Conservation (phyloP, 2,888 invertebrate species). For the Drosophila buzzatii region DNA sequence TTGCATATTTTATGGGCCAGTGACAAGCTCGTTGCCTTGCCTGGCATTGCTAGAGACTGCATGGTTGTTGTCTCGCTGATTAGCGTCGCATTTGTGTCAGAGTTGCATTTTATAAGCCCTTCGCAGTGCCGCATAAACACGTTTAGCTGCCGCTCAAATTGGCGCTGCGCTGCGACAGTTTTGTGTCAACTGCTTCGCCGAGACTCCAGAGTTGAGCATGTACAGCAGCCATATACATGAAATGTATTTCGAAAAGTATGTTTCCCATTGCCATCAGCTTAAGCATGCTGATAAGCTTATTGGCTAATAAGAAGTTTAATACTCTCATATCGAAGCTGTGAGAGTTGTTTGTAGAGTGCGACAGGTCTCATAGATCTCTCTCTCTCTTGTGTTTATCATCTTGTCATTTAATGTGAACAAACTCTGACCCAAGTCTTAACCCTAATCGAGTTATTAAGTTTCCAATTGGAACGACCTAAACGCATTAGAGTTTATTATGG, state of each 20-base stretch:
- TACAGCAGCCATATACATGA: neutral
- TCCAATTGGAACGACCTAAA: neutral
- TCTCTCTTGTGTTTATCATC: neutral
- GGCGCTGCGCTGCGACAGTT: conserved; percentile 29
- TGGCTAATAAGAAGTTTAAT: neutral
- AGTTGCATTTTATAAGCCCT: conserved; percentile 48
- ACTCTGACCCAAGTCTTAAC: neutral
- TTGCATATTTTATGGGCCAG: conserved; percentile 69
- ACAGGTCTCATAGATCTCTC: too few relatives aligned
- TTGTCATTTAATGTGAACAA: neutral
- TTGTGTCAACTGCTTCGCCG: conserved; percentile 27
- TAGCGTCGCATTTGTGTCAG: conserved; percentile 61
- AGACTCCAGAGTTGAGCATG: neutral
- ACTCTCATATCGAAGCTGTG: neutral
- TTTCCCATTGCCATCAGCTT: neutral
- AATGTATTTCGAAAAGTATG: neutral
- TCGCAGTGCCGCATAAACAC: conserved; percentile 19
- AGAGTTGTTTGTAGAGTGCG: neutral
- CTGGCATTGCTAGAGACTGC: conserved; percentile 8
- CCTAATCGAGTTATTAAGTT: neutral
- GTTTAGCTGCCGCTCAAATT: conserved; percentile 21
- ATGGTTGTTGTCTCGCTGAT: conserved; percentile 44
- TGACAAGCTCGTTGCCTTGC: conserved; percentile 40
- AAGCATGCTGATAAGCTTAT: neutral
- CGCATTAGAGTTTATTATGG: neutral